A percentile compares a stretch with the other conserved stretches of the same genome.
Conservation (phyloP, 1,140 invertebrate genomes). For the Aphelenchoides fujianensis region DNA sequence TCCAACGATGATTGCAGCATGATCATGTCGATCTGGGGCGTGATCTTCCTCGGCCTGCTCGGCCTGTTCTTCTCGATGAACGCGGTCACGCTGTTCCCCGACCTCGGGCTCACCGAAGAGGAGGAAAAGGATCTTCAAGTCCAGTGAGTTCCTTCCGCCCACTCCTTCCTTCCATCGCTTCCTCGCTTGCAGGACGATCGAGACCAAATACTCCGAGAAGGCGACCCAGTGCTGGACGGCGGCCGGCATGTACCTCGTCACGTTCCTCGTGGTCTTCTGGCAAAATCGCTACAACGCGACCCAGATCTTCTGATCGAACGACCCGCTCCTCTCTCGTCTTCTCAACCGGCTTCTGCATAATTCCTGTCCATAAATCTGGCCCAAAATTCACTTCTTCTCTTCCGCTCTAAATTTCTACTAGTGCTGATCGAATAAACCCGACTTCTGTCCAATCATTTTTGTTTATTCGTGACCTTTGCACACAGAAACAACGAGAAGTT, state of each 20-base stretch:
- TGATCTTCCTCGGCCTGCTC: conserved; percentile 59
- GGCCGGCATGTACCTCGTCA: conserved; percentile 60
- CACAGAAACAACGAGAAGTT: too few relatives aligned
- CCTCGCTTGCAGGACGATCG: conserved; percentile 44
- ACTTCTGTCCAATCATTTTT: too few relatives aligned
- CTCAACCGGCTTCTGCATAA: not conserved
- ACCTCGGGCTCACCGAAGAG: conserved; percentile 51
- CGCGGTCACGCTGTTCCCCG: conserved; percentile 60
- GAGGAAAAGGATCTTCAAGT: conserved; percentile 16
- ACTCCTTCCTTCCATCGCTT: conserved; percentile 9
- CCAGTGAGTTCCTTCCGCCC: not conserved
- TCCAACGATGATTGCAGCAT: too few relatives aligned
- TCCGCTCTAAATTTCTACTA: not conserved
- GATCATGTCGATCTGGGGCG: conserved; percentile 61
- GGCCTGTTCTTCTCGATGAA: conserved; percentile 60
- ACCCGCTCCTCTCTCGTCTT: not conserved
- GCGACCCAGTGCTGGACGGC: conserved; percentile 61
- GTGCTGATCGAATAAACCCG: not conserved
- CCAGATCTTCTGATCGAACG: conserved; percentile 41
- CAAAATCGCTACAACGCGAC: conserved; percentile 57
- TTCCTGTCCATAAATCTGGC: conserved; percentile 4
- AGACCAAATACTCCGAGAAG: conserved; percentile 53
- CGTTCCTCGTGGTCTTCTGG: conserved; percentile 60
- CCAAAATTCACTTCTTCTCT: not conserved
- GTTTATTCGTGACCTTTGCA: too few relatives aligned